phyloP scores from a whole-genome alignment of 1,140 invertebrate species.

The Cheumatopsyche charites region DNA sequence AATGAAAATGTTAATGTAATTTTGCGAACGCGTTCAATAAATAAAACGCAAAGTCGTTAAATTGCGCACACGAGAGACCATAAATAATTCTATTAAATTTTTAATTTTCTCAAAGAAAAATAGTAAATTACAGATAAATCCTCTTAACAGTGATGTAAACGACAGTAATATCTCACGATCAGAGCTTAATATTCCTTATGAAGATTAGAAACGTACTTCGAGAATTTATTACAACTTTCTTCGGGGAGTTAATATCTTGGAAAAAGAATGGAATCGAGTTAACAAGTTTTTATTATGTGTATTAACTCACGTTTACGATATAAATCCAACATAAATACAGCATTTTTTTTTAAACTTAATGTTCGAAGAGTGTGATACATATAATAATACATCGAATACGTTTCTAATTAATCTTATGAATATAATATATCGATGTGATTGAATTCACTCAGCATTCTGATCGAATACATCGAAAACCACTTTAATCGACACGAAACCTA shows the following conservation, averaged over 20 bases:
- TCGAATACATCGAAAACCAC: conserved; percentile 20
- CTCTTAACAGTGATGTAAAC: background rate
- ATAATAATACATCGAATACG: no score
- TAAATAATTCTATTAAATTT: conserved; percentile 16
- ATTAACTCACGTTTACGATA: background rate
- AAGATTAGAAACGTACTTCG: background rate
- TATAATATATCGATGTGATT: background rate
- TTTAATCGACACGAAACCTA: conserved; percentile 4
- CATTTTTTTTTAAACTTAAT: no score
- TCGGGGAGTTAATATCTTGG: background rate
- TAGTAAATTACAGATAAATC: conserved; percentile 7
- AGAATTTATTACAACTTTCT: conserved; percentile 18
- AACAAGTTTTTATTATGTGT: conserved; percentile 14
- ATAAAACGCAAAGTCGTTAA: background rate
- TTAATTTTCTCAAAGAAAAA: background rate
- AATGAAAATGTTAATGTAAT: conserved; percentile 2
- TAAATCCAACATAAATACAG: no score
- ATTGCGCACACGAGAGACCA: background rate
- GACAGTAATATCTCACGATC: conserved; percentile 5
- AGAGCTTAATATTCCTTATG: background rate
- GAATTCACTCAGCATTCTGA: background rate
- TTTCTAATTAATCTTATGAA: no score
- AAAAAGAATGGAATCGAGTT: background rate
- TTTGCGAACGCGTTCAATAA: background rate
- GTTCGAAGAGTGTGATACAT: no score